These are phyloP conservation scores for Catharus ustulatus DNA, from an alignment of 2,797 vertebrate species.

Conservation along the genomic window DNA sequence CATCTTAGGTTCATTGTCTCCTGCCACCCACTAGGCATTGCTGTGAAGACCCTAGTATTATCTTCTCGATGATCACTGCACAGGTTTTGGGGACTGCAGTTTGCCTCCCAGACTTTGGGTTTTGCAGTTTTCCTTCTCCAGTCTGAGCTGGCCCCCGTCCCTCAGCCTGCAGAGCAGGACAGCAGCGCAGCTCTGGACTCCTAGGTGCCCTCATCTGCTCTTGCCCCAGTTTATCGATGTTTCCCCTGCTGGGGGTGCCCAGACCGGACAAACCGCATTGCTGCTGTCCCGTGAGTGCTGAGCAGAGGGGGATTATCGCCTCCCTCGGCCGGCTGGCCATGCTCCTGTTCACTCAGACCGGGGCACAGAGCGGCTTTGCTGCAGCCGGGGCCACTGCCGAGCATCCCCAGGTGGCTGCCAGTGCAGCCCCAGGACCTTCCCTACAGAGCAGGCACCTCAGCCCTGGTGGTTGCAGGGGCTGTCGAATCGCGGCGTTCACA, in stretches of 20 bases:
- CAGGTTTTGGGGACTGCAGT: neutral
- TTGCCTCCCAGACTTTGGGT: neutral
- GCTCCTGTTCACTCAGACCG: rapidly evolving
- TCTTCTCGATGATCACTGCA: rapidly evolving
- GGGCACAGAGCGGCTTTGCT: rapidly evolving
- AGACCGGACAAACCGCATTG: rapidly evolving
- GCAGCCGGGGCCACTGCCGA: neutral
- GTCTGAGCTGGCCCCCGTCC: neutral
- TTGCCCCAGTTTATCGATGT: neutral
- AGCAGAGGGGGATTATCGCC: neutral
- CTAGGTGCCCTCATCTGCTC: neutral
- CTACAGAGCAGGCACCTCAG: too few species aligned
- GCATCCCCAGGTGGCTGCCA: neutral
- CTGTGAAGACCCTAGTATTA: neutral
- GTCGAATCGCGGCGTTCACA: rapidly evolving
- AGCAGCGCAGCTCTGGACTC: neutral
- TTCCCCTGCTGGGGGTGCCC: neutral
- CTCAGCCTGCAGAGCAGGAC: neutral
- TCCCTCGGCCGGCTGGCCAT: rapidly evolving
- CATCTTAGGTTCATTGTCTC: rapidly evolving
- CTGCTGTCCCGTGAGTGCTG: neutral
- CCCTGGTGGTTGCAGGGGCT: neutral
- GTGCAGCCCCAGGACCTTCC: rapidly evolving
- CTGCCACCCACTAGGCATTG: too few species aligned
- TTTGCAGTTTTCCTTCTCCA: neutral